phyloP scores from a whole-genome alignment of 2,888 invertebrate genomes.

The Sarcophaga rosellei region DNA sequence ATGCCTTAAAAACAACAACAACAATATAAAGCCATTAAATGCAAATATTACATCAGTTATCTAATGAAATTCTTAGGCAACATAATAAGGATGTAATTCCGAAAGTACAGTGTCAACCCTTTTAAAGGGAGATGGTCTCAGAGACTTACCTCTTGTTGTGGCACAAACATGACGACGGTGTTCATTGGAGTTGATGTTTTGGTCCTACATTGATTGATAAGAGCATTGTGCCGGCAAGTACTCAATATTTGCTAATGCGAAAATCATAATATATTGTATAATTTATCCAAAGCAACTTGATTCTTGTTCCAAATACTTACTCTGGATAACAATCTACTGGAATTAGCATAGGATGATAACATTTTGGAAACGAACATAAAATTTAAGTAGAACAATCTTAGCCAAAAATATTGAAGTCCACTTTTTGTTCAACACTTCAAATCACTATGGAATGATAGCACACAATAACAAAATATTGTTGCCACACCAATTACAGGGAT shows the following conservation, averaged over 20 bases:
- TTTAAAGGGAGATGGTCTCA: neutral
- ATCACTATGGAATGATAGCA: conserved; percentile 23
- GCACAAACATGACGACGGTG: conserved; percentile 97
- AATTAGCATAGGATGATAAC: conserved; percentile 58
- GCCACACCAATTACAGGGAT: neutral
- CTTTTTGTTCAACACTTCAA: conserved; percentile 5
- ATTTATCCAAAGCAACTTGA: neutral
- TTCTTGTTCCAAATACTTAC: conserved; percentile 19
- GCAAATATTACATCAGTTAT: conserved; percentile 38
- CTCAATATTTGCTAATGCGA: conserved; percentile 53
- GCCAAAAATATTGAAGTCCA: conserved; percentile 33
- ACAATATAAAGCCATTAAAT: neutral
- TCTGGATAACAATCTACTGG: conserved; percentile 57
- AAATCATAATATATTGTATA: neutral
- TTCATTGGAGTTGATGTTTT: conserved; percentile 89
- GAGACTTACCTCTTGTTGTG: conserved; percentile 95
- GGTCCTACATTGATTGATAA: conserved; percentile 69
- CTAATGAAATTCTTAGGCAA: conserved; percentile 7
- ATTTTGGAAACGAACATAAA: conserved; percentile 46
- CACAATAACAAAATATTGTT: neutral
- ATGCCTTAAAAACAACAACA: conserved; percentile 85
- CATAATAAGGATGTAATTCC: neutral
- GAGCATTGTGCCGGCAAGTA: conserved; percentile 58
- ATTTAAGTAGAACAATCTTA: conserved; percentile 51
- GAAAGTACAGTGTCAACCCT: neutral